Evolutionary conservation across 2,888 invertebrate genomes (phyloP), one percentile per base, ranked within the genome.

Genomic region (Tyria jacobaeae): DNA sequence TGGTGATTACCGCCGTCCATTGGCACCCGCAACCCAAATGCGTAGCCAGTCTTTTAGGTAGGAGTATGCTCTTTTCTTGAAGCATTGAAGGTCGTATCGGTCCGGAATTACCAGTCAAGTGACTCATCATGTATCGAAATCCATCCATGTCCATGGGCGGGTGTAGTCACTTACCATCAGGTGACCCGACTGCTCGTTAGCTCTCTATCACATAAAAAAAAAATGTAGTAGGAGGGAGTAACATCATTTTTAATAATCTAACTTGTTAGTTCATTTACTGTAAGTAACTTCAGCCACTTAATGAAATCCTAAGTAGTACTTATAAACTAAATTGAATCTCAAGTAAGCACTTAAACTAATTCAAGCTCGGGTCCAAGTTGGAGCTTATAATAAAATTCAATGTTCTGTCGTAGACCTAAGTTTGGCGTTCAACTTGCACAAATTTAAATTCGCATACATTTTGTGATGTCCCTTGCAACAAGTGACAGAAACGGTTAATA

Each of bases 371-470:
- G 21, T 37, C 41, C 5, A 68, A 73, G 60, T 71, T 67, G 9
- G 62, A 7, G 35, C 41, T 54, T 65, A 41, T 68, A 71, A 75
- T 75, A 56, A 71, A 75, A 71, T 75, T 71, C 62, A 62, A 62
- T 71, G 60, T 63, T 62, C 62, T 25, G 37, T 59, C 56, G 66
- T 65, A 52, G 51, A 49, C 53, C 3, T 31, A 52, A 71, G 55
- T 71, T 74, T 53, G 48, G 1, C 24, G 44, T 48, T 31, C 21
- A 66, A 66, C 39, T 71, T 61, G 5, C 35, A 31, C 41, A 60
- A 60, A 37, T 62, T 60, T 37, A n/a, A 51, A 50, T 44, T 10
- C 25, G 27, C 12, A 17, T 25, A 60, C 24, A 39, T 35, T 59
- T 60, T 39, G 39, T 49, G 49, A 15, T 34, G 25, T 49, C 39